A percentile compares a stretch with the other conserved stretches of the same genome.
These are phyloP conservation scores for Anolis carolinensis DNA, from an alignment of 2,113 vertebrate species.

Conservation along the genomic window DNA sequence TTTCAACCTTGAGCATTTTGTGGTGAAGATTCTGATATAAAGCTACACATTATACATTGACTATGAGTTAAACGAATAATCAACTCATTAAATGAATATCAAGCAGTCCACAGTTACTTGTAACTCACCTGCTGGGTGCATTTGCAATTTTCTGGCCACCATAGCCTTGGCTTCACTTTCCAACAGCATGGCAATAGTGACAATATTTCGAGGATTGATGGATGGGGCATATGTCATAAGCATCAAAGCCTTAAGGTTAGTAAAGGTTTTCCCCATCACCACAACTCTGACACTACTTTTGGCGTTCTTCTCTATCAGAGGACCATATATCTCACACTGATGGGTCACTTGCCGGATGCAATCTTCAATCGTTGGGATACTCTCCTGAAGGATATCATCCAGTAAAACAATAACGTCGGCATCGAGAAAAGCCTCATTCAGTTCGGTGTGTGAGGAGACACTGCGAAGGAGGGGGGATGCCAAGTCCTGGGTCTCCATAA, in stretches of 20 bases:
- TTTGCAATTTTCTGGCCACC: slow-evolving; percentile 82
- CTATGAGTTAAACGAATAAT: not conserved
- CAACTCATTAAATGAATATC: not conserved
- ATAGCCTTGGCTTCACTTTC: slow-evolving; percentile 82
- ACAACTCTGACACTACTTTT: slow-evolving; percentile 79
- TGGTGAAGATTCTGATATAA: not conserved
- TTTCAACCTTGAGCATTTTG: no score
- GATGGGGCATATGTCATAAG: slow-evolving; percentile 73
- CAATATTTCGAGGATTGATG: slow-evolving; percentile 76
- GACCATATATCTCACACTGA: slow-evolving; percentile 77
- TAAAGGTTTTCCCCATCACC: slow-evolving; percentile 80
- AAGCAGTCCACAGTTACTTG: not conserved
- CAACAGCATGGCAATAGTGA: slow-evolving; percentile 78
- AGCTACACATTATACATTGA: not conserved
- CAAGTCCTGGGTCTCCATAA: slow-evolving; percentile 79
- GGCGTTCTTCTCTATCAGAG: slow-evolving; percentile 81
- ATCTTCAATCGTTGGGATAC: slow-evolving; percentile 46
- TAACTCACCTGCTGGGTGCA: slow-evolving; percentile 76
- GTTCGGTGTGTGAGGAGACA: slow-evolving; percentile 76
- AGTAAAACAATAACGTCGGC: slow-evolving; percentile 86
- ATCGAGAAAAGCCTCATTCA: slow-evolving; percentile 78
- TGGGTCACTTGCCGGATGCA: slow-evolving; percentile 66
- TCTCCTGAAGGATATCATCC: slow-evolving; percentile 72
- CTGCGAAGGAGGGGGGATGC: slow-evolving; percentile 74
- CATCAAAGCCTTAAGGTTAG: slow-evolving; percentile 82